Conservation (phyloP, 1,140 invertebrate species). For the Magallana ariakensis region DNA sequence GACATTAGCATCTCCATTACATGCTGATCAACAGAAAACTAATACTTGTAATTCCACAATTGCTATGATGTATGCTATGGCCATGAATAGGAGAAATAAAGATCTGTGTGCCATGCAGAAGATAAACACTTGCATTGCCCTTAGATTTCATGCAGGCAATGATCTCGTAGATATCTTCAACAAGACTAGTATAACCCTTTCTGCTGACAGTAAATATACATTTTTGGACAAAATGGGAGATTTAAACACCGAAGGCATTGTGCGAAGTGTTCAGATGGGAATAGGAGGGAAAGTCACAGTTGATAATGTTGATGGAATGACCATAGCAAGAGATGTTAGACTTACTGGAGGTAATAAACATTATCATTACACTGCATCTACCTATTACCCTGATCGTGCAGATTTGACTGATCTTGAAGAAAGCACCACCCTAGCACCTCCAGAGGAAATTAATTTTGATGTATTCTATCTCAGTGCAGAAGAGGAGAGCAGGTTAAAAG, state of each 20-base stretch:
- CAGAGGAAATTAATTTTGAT: not conserved
- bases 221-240: constrained; percentile 21
- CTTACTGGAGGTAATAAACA: constrained; percentile 18
- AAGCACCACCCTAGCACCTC: not conserved
- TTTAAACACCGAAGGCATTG: constrained; percentile 8
- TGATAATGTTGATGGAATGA: constrained; percentile 8
- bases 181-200: not conserved
- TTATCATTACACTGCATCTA: not conserved
- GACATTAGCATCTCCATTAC: constrained; percentile 2
- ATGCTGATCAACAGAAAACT: constrained; percentile 6
- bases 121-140: constrained; percentile 2
- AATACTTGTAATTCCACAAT: not conserved
- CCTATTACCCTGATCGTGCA: not conserved
- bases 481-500: not conserved
- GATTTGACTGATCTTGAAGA: not conserved
- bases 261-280: not conserved
- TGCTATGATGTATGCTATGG: constrained; percentile 19
- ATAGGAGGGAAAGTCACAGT: not conserved
- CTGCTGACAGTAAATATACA: not conserved
- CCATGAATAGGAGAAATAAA: constrained; percentile 11
- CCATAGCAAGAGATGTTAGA: constrained; percentile 17
- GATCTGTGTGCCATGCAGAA: constrained; percentile 12
- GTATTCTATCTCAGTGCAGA: not conserved
- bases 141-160: not conserved
- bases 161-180: not conserved